Percentiles rank a stretch among this genome's conserved stretches.
Conservation (phyloP, 2,797 vertebrate genomes). For the Platyrinchus mystaceus region DNA sequence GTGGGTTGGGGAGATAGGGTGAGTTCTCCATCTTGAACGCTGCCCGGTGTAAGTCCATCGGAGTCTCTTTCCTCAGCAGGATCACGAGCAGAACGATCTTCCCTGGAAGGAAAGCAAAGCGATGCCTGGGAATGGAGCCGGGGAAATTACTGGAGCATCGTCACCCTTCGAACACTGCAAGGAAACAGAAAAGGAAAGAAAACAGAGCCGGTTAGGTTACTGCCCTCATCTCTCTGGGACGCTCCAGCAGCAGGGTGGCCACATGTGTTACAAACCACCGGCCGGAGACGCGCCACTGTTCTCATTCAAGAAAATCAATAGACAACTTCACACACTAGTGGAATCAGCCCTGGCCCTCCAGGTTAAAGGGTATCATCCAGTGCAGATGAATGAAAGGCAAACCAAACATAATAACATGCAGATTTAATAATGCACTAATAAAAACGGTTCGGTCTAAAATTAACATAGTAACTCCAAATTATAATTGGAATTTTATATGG, state of each 20-base stretch:
- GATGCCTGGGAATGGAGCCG: slow-evolving; percentile 58
- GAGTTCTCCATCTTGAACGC: slow-evolving; percentile 99
- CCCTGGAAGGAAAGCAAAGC: slow-evolving; percentile 65
- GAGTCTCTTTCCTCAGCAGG: slow-evolving; percentile 72
- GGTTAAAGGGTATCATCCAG: slow-evolving; percentile 71
- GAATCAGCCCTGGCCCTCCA: slow-evolving; percentile 75
- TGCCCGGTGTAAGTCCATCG: slow-evolving; percentile 99
- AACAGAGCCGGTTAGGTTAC: slow-evolving; percentile 57
- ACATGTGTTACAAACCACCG: slow-evolving; percentile 56
- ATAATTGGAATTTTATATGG: not conserved
- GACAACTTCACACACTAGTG: slow-evolving; percentile 74
- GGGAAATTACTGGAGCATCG: slow-evolving; percentile 74
- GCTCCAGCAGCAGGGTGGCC: slow-evolving; percentile 56
- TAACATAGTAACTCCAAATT: slow-evolving; percentile 34
- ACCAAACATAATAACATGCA: slow-evolving; percentile 39
- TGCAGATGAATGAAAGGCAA: slow-evolving; percentile 64
- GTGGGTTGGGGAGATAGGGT: slow-evolving; percentile 96
- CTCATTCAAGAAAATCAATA: slow-evolving; percentile 77
- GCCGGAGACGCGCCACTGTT: slow-evolving; percentile 60
- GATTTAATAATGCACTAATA: slow-evolving; percentile 53
- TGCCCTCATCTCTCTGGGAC: not conserved
- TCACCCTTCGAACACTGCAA: slow-evolving; percentile 70
- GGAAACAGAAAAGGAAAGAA: slow-evolving; percentile 64
- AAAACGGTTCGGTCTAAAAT: slow-evolving; percentile 56
- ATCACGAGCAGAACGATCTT: slow-evolving; percentile 70